Evolutionary conservation across 1,140 invertebrate genomes (phyloP).

Genomic region (Drosophila pachea): DNA sequence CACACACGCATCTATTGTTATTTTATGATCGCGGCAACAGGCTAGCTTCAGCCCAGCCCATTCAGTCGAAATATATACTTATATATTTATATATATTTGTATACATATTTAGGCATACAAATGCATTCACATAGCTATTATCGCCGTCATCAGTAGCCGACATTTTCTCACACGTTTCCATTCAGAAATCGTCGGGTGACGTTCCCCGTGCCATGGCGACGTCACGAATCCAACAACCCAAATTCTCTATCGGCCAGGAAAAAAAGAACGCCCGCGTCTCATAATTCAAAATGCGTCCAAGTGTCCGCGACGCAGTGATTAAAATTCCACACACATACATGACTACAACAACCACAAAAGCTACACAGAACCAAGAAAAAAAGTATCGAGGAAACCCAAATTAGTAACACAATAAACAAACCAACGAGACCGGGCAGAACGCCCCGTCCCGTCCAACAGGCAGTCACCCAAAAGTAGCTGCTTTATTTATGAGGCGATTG

Average conservation of each 20-base stretch:
- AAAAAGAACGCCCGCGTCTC: slow-evolving; percentile 49
- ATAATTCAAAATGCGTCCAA: slow-evolving; percentile 69
- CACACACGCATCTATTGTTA: slow-evolving; percentile 29
- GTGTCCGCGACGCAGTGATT: slow-evolving; percentile 60
- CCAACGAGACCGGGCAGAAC: slow-evolving; percentile 51
- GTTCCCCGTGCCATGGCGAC: slow-evolving; percentile 28
- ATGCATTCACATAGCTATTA: slow-evolving; percentile 26
- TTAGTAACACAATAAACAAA: slow-evolving; percentile 77
- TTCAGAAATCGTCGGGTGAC: slow-evolving; percentile 47
- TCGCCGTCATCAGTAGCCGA: slow-evolving; percentile 45
- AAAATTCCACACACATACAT: slow-evolving; percentile 62
- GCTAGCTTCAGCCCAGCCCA: slow-evolving; percentile 31
- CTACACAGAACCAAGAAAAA: background rate
- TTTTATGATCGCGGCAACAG: slow-evolving; percentile 48
- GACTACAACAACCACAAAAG: slow-evolving; percentile 30
- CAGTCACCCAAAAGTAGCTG: slow-evolving; percentile 64
- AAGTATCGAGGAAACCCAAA: slow-evolving; percentile 65
- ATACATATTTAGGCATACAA: background rate
- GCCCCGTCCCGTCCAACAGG: slow-evolving; percentile 27
- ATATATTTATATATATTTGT: background rate
- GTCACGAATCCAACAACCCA: slow-evolving; percentile 53
- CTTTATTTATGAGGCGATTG: slow-evolving; percentile 71
- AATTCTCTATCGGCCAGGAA: slow-evolving; percentile 41
- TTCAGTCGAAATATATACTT: slow-evolving; percentile 32
- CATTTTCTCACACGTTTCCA: slow-evolving; percentile 71